These are phyloP conservation scores for Pantherophis vulpinus DNA, from an alignment of 2,797 vertebrate species.

Conservation along the genomic window DNA sequence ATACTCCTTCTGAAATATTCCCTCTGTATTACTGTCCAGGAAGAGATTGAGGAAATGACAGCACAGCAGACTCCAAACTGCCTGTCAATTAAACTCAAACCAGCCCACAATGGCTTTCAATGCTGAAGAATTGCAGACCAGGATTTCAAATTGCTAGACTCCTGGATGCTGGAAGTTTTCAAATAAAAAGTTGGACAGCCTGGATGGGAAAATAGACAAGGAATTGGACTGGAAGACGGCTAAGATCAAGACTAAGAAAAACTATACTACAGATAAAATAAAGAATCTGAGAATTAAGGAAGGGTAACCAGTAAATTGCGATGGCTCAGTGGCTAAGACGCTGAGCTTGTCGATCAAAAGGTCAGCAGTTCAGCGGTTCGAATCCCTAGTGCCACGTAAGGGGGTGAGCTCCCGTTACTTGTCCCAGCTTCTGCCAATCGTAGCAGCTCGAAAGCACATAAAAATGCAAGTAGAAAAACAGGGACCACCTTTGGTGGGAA, in stretches of 20 bases:
- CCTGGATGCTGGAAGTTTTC: not conserved
- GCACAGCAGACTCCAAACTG: not conserved
- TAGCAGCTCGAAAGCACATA: too few species aligned
- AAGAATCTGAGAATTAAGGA: not conserved
- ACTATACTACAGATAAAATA: not conserved
- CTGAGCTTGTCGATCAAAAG: too few species aligned
- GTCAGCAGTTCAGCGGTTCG: too few species aligned
- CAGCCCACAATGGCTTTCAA: not conserved
- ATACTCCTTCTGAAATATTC: not conserved
- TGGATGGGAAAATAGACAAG: not conserved
- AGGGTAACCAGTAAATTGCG: not conserved
- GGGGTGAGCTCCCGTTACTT: too few species aligned
- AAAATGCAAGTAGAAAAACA: too few species aligned
- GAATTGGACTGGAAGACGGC: not conserved
- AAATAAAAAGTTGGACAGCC: not conserved
- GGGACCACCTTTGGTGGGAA: too few species aligned
- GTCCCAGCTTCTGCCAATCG: too few species aligned
- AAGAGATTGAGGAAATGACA: not conserved
- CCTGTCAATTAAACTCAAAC: not conserved
- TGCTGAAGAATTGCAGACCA: not conserved
- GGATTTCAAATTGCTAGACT: not conserved
- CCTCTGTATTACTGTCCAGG: not conserved
- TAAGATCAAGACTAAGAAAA: not conserved
- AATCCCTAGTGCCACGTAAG: too few species aligned
- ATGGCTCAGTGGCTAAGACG: too few species aligned